Evolutionary conservation across 2,113 vertebrate species (phyloP), one percentile per base, ranked within the genome.

Genomic region (Xiphophorus maculatus): DNA sequence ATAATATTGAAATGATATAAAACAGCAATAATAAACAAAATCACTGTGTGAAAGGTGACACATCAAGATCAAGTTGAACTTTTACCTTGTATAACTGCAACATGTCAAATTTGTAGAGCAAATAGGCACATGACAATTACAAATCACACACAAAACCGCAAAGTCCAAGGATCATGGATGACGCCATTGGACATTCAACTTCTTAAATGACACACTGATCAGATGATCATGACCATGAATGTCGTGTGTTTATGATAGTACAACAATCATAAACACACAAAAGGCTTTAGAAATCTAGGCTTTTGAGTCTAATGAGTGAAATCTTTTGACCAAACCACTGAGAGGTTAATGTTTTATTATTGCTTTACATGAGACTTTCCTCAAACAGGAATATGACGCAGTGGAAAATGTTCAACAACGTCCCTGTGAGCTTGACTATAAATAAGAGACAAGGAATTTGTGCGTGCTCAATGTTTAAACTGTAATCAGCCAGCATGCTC

Each of bases 361-460:
- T 40, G n/a, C 27, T 7, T 32, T 63, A 17, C 17, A 30, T 32
- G 28, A 32, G 12, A 30, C 13, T 30, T 37, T 42, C 14, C 28
- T 51, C 61, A 61, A 28, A 65, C 7, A 68, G 28, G 76, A 33
- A n/a, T 66, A 62, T 33, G 75, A 79, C 86, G 67, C 72, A 76
- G 35, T 80, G 83, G 83, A 89, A 89, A 83, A 66, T 58, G 27
- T 73, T 80, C 51, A 68, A 71, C 80, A 87, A 79, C 73, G 83
- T 74, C 80, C 80, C 79, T 44, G 35, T 4, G 30, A 71, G 69
- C 77, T 58, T 76, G 77, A 84, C 87, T 91, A 90, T 90, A 87
- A 91, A 84, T 91, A 92, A 63, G 32, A 82, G 63, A 73, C 54
- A 37, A 74, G 71, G 88, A 79, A 88, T 77, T 5, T 48, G 40